A percentile compares a stretch with the other conserved stretches of the same genome.
Evolutionary conservation across 2,113 vertebrate genomes (phyloP).

Genomic region (Verasper variegatus): DNA sequence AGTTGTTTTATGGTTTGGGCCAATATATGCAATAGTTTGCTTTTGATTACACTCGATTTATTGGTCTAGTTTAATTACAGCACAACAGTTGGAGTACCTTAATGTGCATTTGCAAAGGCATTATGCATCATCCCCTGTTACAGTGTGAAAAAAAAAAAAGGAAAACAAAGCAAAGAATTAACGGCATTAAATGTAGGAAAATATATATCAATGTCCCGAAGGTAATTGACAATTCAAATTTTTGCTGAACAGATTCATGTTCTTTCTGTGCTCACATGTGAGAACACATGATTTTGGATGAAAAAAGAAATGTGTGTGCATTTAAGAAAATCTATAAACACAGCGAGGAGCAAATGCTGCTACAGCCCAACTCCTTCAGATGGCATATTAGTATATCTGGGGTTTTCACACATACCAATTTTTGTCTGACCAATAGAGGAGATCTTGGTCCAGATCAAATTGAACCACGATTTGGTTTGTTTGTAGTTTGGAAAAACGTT

Average conservation of each 20-base stretch:
- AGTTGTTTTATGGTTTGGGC: conserved; percentile 31
- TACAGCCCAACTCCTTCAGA: conserved; percentile 3
- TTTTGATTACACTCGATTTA: conserved; percentile 58
- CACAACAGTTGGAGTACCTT: conserved; percentile 67
- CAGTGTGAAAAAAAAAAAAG: conserved; percentile 13
- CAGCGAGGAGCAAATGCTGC: conserved; percentile 20
- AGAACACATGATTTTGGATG: conserved; percentile 18
- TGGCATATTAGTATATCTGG: too few relatives aligned
- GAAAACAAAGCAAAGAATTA: conserved; percentile 7
- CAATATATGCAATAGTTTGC: conserved; percentile 46
- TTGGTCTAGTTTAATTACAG: conserved; percentile 68
- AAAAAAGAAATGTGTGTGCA: conserved; percentile 12
- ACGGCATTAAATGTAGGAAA: conserved; percentile 24
- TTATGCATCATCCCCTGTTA: conserved; percentile 55
- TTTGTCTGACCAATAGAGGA: too few relatives aligned
- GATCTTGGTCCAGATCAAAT: too few relatives aligned
- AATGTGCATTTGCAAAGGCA: conserved; percentile 61
- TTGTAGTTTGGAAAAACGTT: too few relatives aligned
- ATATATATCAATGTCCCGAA: conserved; percentile 33
- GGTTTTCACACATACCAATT: too few relatives aligned
- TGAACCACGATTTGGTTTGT: too few relatives aligned
- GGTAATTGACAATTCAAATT: conserved; percentile 17
- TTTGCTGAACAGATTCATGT: conserved; percentile 28
- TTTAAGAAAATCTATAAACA: conserved; percentile 26
- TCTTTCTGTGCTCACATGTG: conserved; percentile 23